These are phyloP conservation scores for Microdon myrmicae DNA, from an alignment of 2,888 invertebrate genomes.

Conservation along the genomic window DNA sequence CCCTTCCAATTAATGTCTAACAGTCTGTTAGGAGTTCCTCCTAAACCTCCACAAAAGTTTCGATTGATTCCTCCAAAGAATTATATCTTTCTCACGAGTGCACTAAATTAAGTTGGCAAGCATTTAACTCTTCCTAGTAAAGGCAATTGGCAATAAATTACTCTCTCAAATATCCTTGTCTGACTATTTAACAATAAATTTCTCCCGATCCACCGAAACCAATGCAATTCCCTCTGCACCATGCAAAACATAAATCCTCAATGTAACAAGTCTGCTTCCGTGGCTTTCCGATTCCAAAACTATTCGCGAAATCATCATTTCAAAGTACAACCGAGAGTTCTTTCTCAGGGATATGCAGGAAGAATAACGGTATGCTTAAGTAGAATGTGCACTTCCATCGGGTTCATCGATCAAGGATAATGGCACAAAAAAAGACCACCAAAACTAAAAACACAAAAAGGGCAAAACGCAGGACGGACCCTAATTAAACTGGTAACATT, in stretches of 20 bases:
- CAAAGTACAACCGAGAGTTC: slow-evolving; percentile 32
- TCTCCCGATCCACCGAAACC: background rate
- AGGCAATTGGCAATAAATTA: slow-evolving; percentile 40
- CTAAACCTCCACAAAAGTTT: too few relatives aligned
- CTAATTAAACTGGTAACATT: slow-evolving; percentile 42
- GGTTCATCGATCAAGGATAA: slow-evolving; percentile 43
- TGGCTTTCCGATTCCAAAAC: slow-evolving; percentile 17
- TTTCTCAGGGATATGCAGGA: slow-evolving; percentile 20
- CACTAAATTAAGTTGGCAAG: too few relatives aligned
- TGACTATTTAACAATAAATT: slow-evolving; percentile 33
- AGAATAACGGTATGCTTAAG: slow-evolving; percentile 2
- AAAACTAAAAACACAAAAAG: slow-evolving; percentile 1
- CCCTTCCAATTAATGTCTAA: too few relatives aligned
- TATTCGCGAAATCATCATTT: slow-evolving; percentile 51
- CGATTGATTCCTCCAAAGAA: too few relatives aligned
- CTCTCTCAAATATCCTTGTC: slow-evolving; percentile 32
- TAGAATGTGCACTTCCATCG: slow-evolving; percentile 32
- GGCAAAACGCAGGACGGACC: slow-evolving; percentile 20
- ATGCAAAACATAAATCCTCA: slow-evolving; percentile 38
- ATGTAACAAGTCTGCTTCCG: slow-evolving; percentile 15
- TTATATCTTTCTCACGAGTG: too few relatives aligned
- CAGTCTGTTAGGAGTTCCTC: too few relatives aligned
- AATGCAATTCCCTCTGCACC: slow-evolving; percentile 10
- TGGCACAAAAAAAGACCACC: slow-evolving; percentile 1
- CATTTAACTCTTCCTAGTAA: too few relatives aligned